Evolutionary conservation across 2,888 invertebrate species (phyloP), one percentile per base, ranked within the genome.

Genomic region (Epistrophe grossulariae): DNA sequence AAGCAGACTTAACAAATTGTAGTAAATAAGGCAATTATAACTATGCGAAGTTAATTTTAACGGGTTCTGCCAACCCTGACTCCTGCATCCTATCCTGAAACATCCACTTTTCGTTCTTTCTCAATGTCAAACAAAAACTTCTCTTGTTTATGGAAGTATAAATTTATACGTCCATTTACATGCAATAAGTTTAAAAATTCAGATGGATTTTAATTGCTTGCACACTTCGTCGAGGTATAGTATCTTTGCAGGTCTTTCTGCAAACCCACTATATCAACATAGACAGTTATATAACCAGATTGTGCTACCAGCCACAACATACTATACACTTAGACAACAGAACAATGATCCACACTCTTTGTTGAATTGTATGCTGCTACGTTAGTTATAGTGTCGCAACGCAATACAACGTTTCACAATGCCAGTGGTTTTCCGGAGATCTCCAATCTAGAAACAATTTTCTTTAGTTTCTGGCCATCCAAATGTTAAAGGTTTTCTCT

Each of bases 341-440:
- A 48, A 64, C 31, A 31, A 45, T 31, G 28, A 13, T 38, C 7
- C 38, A 38, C 13, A 45, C 11, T 28, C 9, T 15, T 28, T 19
- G 28, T 64, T 64, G 9, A 64, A 45, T 9, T 19, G 40, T 24
- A 4, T 24, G 5, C 24, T 62, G 40, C 40, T 24, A 40, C 38
- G 38, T 24, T n/a, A n/a, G n/a, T 2, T 24, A 9, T 40, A 28
- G n/a, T 28, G 45, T 45, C n/a, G 28, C 24, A 43, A 11, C n/a
- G 28, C 24, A 43, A 11, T 43, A 15, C 4, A 64, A 15, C 31
- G 9, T 64, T 48, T 17, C 17, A 31, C 66, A 48, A 31, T 48
- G 48, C 1, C 24, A 43, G 40, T 62, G 40, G 62, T 62, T 62
- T 62, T 40, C 24, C 62, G 24, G 43, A 62, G 62, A 43, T 40